phyloP scores from a whole-genome alignment of 1,140 invertebrate genomes.

The Caerostris extrusa region DNA sequence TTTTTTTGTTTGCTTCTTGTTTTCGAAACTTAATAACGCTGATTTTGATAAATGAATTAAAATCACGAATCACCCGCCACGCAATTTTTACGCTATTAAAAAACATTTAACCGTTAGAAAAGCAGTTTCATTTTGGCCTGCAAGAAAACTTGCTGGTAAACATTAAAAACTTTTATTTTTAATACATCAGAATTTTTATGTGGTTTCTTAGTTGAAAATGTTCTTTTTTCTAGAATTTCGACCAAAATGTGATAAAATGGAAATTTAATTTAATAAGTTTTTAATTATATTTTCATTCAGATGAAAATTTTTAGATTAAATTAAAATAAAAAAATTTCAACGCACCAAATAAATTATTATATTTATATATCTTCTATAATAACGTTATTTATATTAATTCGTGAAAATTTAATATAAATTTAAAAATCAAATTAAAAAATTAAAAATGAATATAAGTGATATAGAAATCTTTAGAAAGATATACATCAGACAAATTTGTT shows the following conservation, averaged over 20 bases:
- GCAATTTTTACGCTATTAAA: slow-evolving; percentile 22
- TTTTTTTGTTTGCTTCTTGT: neutral
- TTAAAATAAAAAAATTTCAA: too few relatives aligned
- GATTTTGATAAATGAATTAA: slow-evolving; percentile 69
- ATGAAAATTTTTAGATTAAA: too few relatives aligned
- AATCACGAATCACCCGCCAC: neutral
- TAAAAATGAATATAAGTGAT: too few relatives aligned
- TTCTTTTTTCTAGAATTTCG: neutral
- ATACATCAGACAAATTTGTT: too few relatives aligned
- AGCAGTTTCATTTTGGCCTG: neutral
- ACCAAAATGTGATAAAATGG: slow-evolving; percentile 15
- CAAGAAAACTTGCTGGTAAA: neutral
- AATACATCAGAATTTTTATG: neutral
- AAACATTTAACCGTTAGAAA: slow-evolving; percentile 19
- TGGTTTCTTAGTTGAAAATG: neutral
- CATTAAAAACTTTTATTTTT: slow-evolving; percentile 1
- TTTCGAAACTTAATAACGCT: slow-evolving; percentile 60
- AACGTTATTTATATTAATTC: too few relatives aligned
- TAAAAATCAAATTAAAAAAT: too few relatives aligned
- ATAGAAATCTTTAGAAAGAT: too few relatives aligned
- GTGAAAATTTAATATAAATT: too few relatives aligned
- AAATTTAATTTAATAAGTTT: neutral
- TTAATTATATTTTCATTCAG: neutral
- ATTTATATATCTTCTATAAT: too few relatives aligned
- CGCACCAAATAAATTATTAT: too few relatives aligned